Base-by-base conservation (phyloP, 2,888 invertebrate species). In the Laspeyria flexula region DNA sequence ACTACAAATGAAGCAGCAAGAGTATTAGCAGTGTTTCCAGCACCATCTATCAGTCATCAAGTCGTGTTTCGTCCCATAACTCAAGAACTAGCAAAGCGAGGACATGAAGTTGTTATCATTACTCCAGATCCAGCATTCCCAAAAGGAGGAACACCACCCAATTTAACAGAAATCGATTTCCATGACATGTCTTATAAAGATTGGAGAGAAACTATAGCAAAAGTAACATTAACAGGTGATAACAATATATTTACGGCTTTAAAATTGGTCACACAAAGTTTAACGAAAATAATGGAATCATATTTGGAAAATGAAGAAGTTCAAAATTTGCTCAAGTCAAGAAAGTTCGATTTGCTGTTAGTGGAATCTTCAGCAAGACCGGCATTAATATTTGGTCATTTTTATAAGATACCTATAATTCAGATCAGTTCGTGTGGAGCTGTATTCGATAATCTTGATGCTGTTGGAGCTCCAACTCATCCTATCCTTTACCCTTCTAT, bases 11-110 rank as follows among this genome's bases (percentile, higher is more conserved):
- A 73, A 21, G 60, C 71, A 0, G 82, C 81, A 0, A 78, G 72
- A 47, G 90, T 91, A 42, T 57, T 91, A n/a, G 80, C 64, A 0
- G 56, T 83, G 0, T 70, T 83, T 15, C 76, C 89, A 1, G 1
- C 75, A 0, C 78, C 90, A 0, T 83, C 87, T 0, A 75, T 86
- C 15, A 91, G 90, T 31, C 91, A 91, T 43, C 89, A 90, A 63
- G 57, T 85, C 0, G 77, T 81, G 1, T 88, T 78, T 38, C 73
- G 80, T 38, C 75, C 79, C 0, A 43, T 92, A 1, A 76, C 79
- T 0, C 68, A 78, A n/a, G 86, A 85, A 21, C 61, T 93, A 6
- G 71, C 76, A 0, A 76, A 62, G 40, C 72, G 83, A 1, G 92
- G 91, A 0, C 92, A 93, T 45, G 77, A 91, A 38, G 53, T 93